Evolutionary conservation across 2,113 vertebrate genomes (phyloP), one percentile per base, ranked within the genome.

Genomic region (Indicator indicator): DNA sequence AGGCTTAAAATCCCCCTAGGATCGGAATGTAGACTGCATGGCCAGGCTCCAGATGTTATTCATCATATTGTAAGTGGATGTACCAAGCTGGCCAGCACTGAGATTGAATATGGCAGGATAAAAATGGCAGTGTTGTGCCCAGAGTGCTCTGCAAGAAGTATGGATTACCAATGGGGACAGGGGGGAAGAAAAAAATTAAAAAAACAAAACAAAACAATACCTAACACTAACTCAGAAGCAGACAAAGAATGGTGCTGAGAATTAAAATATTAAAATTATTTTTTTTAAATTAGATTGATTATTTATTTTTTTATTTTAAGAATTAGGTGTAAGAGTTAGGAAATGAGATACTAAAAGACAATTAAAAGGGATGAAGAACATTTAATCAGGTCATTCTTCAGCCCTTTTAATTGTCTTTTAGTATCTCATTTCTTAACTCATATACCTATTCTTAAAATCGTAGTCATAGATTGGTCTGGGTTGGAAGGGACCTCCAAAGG

Each of bases 41-140:
- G 86, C 69, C 65, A 90, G 65, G 65, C 3, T 95, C 62, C 94
- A 93, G 58, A 36, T 81, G 24, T 13, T 86, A 75, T 95, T 93
- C 69, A 81, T 96, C 90, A 64, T 86, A 80, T 90, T 83, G 17
- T 50, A 90, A 94, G 80, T 90, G 58, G 69, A 86, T 88, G 16
- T 54, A 93, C 83, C 73, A 72, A 75, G 79, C 23, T 83, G 54
- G 42, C 73, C 76, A 88, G 60, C 46, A 30, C 40, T 56, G 64
- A 91, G 60, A 59, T 33, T 52, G 65, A 70, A 68, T 33, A 81
- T 1, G 4, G 54, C 7, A 48, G 52, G 68, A 80, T 68, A 88
- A 89, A 89, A 16, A 46, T 91, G 90, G 64, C 20, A 67, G 56
- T 40, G 23, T 59, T 55, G 38, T 88, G 16, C 32, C 63, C n/a